A percentile compares a stretch with the other conserved stretches of the same genome.
Evolutionary conservation across 2,797 vertebrate species (phyloP).

Genomic region (Xiphophorus birchmanni): DNA sequence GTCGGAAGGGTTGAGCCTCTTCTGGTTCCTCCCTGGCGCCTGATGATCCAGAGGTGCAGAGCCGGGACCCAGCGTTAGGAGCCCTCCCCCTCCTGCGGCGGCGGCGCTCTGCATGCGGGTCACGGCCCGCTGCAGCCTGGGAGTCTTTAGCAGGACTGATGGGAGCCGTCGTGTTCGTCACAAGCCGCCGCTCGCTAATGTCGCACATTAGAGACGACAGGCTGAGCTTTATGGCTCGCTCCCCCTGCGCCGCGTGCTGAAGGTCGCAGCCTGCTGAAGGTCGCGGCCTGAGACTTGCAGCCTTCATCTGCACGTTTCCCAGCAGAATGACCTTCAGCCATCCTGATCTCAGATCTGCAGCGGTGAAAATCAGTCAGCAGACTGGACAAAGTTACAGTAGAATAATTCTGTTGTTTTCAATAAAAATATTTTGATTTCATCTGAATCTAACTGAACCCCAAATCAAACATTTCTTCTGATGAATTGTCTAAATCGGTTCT

Average conservation of each 20-base stretch:
- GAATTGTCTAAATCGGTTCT: not conserved
- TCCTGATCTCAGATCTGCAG: not conserved
- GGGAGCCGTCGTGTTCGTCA: conserved; percentile 54
- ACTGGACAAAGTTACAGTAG: not conserved
- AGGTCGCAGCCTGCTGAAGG: conserved; percentile 36
- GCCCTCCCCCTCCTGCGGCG: not conserved
- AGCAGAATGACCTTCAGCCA: not conserved
- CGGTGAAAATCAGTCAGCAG: not conserved
- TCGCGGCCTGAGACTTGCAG: not conserved
- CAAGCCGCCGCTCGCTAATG: conserved; percentile 61
- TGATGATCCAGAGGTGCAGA: no score
- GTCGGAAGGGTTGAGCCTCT: no score
- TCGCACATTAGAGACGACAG: conserved; percentile 47
- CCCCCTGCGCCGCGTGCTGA: conserved; percentile 15
- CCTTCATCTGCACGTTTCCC: not conserved
- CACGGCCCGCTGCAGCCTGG: not conserved
- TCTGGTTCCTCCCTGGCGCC: no score
- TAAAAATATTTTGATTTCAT: no score
- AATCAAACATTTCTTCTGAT: not conserved
- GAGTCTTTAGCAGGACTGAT: conserved; percentile 46
- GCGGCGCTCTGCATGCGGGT: conserved; percentile 11
- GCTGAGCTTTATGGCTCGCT: conserved; percentile 32
- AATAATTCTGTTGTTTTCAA: no score
- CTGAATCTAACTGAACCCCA: not conserved
- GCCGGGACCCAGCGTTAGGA: not conserved